These are phyloP conservation scores for Chrysodeixis includens DNA, from an alignment of 2,888 invertebrate species.

Conservation along the genomic window DNA sequence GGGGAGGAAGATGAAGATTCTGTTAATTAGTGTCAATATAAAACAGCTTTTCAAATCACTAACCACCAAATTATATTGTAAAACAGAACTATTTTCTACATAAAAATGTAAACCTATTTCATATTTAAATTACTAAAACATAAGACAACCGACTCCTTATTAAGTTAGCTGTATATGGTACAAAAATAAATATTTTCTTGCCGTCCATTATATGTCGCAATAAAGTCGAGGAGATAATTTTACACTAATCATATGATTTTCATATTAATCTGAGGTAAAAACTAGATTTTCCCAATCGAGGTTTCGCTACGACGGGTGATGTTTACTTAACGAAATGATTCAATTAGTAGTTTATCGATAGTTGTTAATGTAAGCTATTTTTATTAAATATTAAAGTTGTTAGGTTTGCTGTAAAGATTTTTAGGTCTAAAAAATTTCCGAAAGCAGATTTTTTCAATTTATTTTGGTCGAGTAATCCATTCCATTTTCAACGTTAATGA, in stretches of 20 bases:
- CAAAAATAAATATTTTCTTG: not conserved
- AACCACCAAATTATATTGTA: too few species aligned
- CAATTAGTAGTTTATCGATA: not conserved
- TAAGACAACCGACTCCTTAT: conserved; percentile 2
- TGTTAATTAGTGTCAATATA: too few species aligned
- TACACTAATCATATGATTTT: conserved; percentile 3
- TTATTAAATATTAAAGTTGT: not conserved
- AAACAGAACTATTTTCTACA: not conserved
- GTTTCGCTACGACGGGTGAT: not conserved
- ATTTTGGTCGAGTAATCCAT: too few species aligned
- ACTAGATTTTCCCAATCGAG: not conserved
- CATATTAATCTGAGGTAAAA: not conserved
- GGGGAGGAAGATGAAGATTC: too few species aligned
- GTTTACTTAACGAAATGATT: not conserved
- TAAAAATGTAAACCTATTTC: not conserved
- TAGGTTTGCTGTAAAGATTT: not conserved
- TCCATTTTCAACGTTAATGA: too few species aligned
- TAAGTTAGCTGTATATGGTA: not conserved
- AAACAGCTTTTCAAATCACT: too few species aligned
- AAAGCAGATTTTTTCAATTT: too few species aligned
- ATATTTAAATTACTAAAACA: not conserved
- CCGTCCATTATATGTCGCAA: not conserved
- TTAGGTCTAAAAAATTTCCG: too few species aligned
- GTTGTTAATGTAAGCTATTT: not conserved
- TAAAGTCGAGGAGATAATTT: not conserved